These are phyloP conservation scores for Irena cyanogastra DNA, from an alignment of 2,113 vertebrate genomes.

Conservation along the genomic window DNA sequence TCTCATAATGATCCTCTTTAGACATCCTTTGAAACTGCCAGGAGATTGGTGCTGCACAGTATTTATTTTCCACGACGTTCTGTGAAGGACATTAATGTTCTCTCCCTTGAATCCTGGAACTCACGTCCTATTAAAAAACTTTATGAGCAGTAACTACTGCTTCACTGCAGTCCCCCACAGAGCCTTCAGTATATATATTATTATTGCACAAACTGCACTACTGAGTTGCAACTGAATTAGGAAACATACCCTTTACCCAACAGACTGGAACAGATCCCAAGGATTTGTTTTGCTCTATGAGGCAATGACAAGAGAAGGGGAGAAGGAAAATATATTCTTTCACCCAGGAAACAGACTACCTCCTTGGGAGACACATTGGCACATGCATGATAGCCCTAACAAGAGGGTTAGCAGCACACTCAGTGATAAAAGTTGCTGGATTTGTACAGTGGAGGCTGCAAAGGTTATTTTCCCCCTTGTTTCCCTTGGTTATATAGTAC, in stretches of 20 bases:
- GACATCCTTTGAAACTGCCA: slow-evolving; percentile 62
- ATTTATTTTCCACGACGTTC: slow-evolving; percentile 60
- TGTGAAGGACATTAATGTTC: slow-evolving; percentile 62
- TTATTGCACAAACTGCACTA: slow-evolving; percentile 65
- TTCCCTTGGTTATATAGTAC: not conserved
- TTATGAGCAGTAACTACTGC: slow-evolving; percentile 64
- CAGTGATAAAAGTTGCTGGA: not conserved
- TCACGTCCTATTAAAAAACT: slow-evolving; percentile 47
- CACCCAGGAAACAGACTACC: slow-evolving; percentile 24
- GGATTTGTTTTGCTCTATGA: slow-evolving; percentile 36
- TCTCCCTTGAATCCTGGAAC: slow-evolving; percentile 57
- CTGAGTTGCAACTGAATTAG: slow-evolving; percentile 63
- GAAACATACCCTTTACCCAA: slow-evolving; percentile 48
- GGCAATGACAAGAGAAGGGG: slow-evolving; percentile 3
- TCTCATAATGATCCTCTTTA: slow-evolving; percentile 63
- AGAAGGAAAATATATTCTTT: slow-evolving; percentile 28
- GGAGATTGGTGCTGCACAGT: slow-evolving; percentile 50
- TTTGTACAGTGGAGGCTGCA: not conserved
- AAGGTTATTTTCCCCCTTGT: slow-evolving; percentile 4
- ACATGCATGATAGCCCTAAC: not conserved
- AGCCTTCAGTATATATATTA: slow-evolving; percentile 52
- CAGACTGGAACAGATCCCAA: slow-evolving; percentile 32
- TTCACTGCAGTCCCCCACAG: slow-evolving; percentile 42
- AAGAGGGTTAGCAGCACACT: slow-evolving; percentile 6
- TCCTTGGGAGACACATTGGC: not conserved